These are phyloP conservation scores for Urocolius indicus DNA, from an alignment of 2,113 vertebrate species.

Conservation along the genomic window DNA sequence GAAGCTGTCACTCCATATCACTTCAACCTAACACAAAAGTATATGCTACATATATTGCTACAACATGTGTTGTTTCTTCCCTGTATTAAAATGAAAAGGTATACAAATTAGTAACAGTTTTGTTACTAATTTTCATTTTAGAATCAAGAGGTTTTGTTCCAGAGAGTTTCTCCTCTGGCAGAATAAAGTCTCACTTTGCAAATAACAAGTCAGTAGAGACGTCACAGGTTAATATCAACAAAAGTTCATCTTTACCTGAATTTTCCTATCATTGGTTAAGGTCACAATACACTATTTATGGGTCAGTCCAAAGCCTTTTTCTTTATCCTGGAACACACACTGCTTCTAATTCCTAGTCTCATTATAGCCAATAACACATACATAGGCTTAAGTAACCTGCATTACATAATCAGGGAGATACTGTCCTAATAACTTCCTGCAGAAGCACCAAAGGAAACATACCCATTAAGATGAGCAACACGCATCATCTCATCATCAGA, in stretches of 20 bases:
- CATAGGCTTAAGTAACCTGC: slow-evolving; percentile 29
- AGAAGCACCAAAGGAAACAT: neutral
- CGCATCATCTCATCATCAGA: neutral
- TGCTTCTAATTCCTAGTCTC: slow-evolving; percentile 43
- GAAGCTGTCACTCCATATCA: neutral
- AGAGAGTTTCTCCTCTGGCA: neutral
- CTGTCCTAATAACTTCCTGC: slow-evolving; percentile 12
- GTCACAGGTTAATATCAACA: neutral
- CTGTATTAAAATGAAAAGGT: neutral
- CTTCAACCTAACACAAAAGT: neutral
- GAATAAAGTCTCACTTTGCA: neutral
- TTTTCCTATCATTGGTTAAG: neutral
- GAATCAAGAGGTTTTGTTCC: neutral
- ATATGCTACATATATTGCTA: rapidly evolving
- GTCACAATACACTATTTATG: slow-evolving; percentile 25
- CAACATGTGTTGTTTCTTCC: neutral
- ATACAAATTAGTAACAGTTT: neutral
- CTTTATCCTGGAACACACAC: slow-evolving; percentile 5
- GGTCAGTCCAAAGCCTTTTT: slow-evolving; percentile 15
- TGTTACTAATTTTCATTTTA: neutral
- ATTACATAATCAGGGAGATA: slow-evolving; percentile 38
- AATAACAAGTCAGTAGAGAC: neutral
- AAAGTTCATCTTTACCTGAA: slow-evolving; percentile 26
- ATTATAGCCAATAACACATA: neutral
- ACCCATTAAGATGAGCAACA: neutral